These are phyloP conservation scores for Halichoerus grypus DNA, from an alignment of 2,113 vertebrate species.

Conservation along the genomic window DNA sequence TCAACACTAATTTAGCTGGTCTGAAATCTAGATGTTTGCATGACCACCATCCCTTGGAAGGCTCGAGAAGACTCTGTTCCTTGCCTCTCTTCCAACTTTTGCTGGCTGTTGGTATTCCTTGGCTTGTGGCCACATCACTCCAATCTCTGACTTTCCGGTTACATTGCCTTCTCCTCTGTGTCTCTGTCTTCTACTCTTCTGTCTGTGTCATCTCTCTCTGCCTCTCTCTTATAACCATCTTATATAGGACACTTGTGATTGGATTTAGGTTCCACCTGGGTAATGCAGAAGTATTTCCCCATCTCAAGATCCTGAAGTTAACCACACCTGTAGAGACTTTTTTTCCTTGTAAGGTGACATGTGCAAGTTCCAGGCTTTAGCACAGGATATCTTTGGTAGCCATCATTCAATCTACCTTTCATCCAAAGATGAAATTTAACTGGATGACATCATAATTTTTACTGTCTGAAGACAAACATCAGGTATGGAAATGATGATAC, in stretches of 20 bases:
- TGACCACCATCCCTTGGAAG: background rate
- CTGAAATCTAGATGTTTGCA: background rate
- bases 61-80: background rate
- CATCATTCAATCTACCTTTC: background rate
- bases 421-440: slow-evolving; percentile 18
- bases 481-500: background rate
- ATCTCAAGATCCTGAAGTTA: slow-evolving; percentile 30
- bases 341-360: background rate
- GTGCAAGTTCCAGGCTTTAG: background rate
- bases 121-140: background rate
- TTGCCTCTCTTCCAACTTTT: background rate
- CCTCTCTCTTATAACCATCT: background rate
- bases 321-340: background rate
- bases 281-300: background rate
- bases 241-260: background rate
- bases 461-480: background rate
- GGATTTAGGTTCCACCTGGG: background rate
- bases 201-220: background rate
- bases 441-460: background rate
- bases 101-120: background rate
- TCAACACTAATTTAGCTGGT: background rate
- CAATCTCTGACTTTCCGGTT: background rate
- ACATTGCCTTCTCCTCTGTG: background rate
- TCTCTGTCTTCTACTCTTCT: background rate
- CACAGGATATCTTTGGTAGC: background rate